These are phyloP conservation scores for Saccopteryx bilineata DNA, from an alignment of 2,113 vertebrate species.

Conservation along the genomic window DNA sequence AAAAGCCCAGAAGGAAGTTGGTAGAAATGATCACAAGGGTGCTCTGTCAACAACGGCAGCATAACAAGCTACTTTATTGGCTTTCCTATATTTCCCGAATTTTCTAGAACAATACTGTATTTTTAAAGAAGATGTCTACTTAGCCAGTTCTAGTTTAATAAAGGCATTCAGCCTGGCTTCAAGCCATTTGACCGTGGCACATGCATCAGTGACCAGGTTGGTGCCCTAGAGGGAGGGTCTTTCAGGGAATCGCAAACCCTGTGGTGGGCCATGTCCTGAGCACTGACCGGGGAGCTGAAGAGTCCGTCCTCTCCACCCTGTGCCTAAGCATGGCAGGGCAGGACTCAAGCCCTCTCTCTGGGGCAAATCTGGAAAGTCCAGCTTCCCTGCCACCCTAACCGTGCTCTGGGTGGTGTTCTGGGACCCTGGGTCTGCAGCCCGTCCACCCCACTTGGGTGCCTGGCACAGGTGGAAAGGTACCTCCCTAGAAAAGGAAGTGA, in stretches of 20 bases:
- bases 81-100: background rate
- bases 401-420: accelerated
- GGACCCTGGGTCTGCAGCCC: accelerated
- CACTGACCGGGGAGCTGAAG: accelerated
- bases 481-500: background rate
- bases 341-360: accelerated
- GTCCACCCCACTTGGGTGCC: accelerated
- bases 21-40: background rate
- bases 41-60: background rate
- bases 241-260: accelerated
- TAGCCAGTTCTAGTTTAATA: background rate
- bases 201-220: accelerated
- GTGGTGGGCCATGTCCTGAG: accelerated
- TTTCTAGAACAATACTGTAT: background rate
- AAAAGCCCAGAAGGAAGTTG: background rate
- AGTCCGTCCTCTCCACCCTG: accelerated
- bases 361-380: background rate
- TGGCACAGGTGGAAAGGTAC: background rate
- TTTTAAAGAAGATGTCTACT: background rate
- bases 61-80: background rate
- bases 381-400: background rate
- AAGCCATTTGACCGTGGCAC: accelerated
- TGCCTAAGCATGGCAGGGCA: too few relatives aligned
- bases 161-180: accelerated
- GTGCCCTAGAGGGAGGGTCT: background rate